A percentile compares a stretch with the other conserved stretches of the same genome.
phyloP scores from a whole-genome alignment of 1,140 invertebrate species.

The Zeugodacus cucurbitae region DNA sequence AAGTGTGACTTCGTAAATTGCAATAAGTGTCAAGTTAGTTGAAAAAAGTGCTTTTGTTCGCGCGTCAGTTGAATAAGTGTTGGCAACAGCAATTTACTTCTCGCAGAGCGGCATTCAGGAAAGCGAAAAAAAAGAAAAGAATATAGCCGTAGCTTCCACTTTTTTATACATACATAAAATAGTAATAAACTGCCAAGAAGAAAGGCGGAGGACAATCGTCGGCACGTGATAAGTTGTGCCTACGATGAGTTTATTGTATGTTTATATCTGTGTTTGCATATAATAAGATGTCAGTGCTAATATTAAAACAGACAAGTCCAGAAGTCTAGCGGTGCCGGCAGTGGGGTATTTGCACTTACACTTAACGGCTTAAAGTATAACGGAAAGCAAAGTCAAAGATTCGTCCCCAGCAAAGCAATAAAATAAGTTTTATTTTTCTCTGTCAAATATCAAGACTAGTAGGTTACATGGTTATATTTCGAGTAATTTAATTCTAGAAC shows the following conservation, averaged over 20 bases:
- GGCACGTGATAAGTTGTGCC: not conserved
- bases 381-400: not conserved
- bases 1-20: not conserved
- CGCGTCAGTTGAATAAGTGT: not conserved
- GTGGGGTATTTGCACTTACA: not conserved
- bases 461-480: no score
- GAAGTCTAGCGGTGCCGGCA: no score
- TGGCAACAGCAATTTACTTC: no score
- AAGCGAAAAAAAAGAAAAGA: no score
- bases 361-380: not conserved
- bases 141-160: no score
- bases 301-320: not conserved
- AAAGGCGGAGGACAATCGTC: not conserved
- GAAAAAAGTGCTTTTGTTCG: not conserved
- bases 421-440: no score
- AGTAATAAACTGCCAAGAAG: not conserved
- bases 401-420: no score
- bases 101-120: no score
- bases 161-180: no score
- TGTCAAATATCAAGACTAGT: no score
- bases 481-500: no score
- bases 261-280: no score
- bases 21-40: not conserved
- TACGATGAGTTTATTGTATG: not conserved
- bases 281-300: not conserved